Evolutionary conservation across 2,888 invertebrate species (phyloP), one percentile per base, ranked within the genome.

Genomic region (Frankliniella fusca): DNA sequence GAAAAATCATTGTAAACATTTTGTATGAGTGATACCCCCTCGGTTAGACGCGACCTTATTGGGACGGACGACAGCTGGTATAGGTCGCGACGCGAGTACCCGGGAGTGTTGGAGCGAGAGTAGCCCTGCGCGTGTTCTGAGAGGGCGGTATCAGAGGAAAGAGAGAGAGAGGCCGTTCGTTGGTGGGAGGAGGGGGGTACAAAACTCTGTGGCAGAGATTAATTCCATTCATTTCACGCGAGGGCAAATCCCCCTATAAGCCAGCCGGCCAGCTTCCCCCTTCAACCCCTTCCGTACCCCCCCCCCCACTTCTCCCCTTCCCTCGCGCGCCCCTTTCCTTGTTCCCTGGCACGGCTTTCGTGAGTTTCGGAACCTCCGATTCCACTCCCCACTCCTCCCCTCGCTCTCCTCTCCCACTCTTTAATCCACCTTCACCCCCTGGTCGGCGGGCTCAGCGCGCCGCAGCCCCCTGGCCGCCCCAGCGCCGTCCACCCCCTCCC

Each of bases 141-240:
- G 38, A 38, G 38, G 38, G 38, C 38, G 38, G 38, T 38, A 38
- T 38, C 5, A 5, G 38, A 38, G 38, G 38, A 38, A 38, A 5
- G 38, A 5, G 38, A 38, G 38, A 5, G 38, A 38, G 38, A 61
- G 61, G 61, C 7, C 20, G 61, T n/a, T n/a, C n/a, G n/a, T 54
- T 15, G 54, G 54, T 11, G 54, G 2, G 54, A 54, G 70, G 70
- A 3, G 23, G 23, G 23, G 70, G 70, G 27, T 27, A 76, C 70
- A 23, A 76, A 76, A 76, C 70, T 61, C 61, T n/a, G 20, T 7
- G 70, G 27, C 70, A 76, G 70, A 76, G 70, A 76, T 76, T 76
- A 76, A 76, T 76, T 76, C 70, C 23, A 27, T 76, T 76, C 70
- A 76, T 76, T 76, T 76, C 70, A 76, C 70, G 70, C 12, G 23